Base-by-base conservation (phyloP, 35 echinoderm and acorn worm genomes). In the Strongylocentrotus purpuratus region DNA sequence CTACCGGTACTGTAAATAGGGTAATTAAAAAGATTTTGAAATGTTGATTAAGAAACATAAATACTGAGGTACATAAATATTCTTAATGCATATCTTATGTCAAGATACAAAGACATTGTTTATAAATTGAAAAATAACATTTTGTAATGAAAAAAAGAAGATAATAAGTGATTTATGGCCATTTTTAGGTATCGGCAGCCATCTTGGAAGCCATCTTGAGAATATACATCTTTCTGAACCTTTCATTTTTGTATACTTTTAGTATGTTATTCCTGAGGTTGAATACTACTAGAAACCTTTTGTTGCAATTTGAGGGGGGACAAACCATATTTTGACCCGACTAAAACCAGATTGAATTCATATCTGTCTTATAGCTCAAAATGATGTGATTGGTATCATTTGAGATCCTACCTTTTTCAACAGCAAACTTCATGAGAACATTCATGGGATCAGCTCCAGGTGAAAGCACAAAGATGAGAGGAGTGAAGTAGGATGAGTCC, bases 401-500 rank as follows among this genome's bases (percentile, higher is more conserved):
- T 33, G 17, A 33, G 87, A 45, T 46, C 95, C 86, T 94, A 98
- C 98, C 98, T 97, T 97, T 99, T 94, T 99, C 98, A 33, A 97
- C 97, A 85, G 98, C 98, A 98, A 99, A 99, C 92, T 97, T 99
- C 96, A 99, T 98, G 14, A 99, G 92, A 2, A 96, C 97, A 59
- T 95, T 94, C 98, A 99, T 98, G 31, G 98, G 98, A 93, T 99
- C 98, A 94, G 97, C 98, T 60, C 98, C 98, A 45, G 98, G 98
- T 7, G 98, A 99, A 7, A 99, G 96, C 41, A 99, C 95, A 94
- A 99, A 99, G 47, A 99, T 97, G 35, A 99, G 94, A 46, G 98
- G 98, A 46, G 98, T 96, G 14, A 96, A 97, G 94, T 95, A 95
- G 92, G 71, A 96, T 45, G 96, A 98, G 35, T 99, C 98, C 31